A percentile compares a stretch with the other conserved stretches of the same genome.
Conservation (phyloP, 2,113 vertebrate species). For the Phaethon lepturus region DNA sequence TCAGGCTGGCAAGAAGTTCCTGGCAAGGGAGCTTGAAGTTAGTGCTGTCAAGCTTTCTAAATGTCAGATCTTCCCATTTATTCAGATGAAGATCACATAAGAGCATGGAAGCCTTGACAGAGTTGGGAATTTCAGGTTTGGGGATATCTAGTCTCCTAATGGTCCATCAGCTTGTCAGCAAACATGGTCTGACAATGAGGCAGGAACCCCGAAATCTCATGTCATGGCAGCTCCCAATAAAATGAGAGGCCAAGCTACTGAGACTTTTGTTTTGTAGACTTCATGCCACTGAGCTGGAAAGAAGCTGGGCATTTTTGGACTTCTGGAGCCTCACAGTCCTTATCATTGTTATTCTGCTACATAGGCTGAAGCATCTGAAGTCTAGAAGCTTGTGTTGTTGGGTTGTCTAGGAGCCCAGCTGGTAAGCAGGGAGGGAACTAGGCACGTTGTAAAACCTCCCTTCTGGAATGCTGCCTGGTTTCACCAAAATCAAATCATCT, state of each 20-base stretch:
- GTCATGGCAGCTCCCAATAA: not conserved
- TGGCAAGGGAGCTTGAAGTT: not conserved
- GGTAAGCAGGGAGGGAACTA: not conserved
- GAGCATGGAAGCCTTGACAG: not conserved
- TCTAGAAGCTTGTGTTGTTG: not conserved
- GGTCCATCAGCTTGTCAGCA: not conserved
- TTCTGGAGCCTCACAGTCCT: not conserved
- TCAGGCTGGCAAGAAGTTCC: not conserved
- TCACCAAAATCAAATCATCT: not conserved
- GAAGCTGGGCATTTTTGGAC: not conserved
- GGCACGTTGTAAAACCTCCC: not conserved
- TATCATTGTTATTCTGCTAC: not conserved
- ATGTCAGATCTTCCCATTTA: not conserved
- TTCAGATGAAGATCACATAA: not conserved
- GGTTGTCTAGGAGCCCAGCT: conserved; percentile 13
- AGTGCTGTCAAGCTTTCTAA: not conserved
- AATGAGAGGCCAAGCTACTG: not conserved
- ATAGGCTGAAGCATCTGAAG: not conserved
- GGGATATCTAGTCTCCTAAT: not conserved
- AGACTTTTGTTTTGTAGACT: not conserved
- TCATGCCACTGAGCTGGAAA: not conserved
- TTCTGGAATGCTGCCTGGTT: not conserved
- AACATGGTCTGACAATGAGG: not conserved
- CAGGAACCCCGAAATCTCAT: not conserved
- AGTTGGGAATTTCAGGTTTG: not conserved